phyloP scores from a whole-genome alignment of 2,888 invertebrate genomes.

The Automeris io region DNA sequence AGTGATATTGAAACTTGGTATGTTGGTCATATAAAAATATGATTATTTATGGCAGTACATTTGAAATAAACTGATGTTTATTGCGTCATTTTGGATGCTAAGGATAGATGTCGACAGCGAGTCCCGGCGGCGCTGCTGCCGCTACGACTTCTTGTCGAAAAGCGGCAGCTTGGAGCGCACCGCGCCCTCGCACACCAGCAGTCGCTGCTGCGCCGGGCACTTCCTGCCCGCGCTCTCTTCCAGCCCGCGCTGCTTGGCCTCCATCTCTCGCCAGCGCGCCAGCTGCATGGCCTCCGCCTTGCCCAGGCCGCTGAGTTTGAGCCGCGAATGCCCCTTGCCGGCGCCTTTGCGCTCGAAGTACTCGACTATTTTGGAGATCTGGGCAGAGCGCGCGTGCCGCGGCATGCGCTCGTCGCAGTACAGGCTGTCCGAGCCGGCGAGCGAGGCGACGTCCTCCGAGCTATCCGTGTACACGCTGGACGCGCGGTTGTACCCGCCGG shows the following conservation, averaged over 20 bases:
- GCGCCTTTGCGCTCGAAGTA: constrained; percentile 89
- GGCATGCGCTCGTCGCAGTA: constrained; percentile 81
- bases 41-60: too few species aligned
- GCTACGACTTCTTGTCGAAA: constrained; percentile 43
- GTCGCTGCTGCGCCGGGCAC: constrained; percentile 78
- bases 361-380: constrained; percentile 90
- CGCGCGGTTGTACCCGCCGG: constrained; percentile 77
- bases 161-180: constrained; percentile 26
- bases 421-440: constrained; percentile 85
- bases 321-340: constrained; percentile 39
- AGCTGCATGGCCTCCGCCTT: constrained; percentile 20
- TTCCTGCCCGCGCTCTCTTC: constrained; percentile 15
- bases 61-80: too few species aligned
- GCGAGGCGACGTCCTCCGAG: constrained; percentile 89
- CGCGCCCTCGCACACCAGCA: constrained; percentile 83
- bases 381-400: constrained; percentile 78
- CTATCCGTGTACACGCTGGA: constrained; percentile 92
- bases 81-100: neutral
- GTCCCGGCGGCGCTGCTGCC: constrained; percentile 18
- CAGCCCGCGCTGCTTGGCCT: constrained; percentile 15
- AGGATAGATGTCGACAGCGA: constrained; percentile 15
- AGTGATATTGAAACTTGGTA: too few species aligned
- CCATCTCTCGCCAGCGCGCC: constrained; percentile 22
- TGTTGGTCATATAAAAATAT: too few species aligned
- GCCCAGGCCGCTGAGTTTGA: constrained; percentile 26